A percentile compares a stretch with the other conserved stretches of the same genome.
phyloP scores from a whole-genome alignment of 2,113 vertebrate species.

The Butastur rufipennis region DNA sequence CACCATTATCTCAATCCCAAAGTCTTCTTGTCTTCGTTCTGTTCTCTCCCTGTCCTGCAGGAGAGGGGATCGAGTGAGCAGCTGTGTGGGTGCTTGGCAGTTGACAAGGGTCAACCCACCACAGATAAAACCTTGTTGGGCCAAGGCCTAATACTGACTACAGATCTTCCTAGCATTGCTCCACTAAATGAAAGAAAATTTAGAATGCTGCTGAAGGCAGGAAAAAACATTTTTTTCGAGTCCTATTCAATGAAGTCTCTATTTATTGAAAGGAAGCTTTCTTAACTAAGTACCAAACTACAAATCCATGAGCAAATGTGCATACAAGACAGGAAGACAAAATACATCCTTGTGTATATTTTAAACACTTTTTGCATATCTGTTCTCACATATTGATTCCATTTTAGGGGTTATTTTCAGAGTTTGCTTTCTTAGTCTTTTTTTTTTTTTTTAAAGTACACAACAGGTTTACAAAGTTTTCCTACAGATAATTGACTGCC shows the following conservation, averaged over 20 bases:
- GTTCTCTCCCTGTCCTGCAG: background rate
- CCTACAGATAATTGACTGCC: background rate
- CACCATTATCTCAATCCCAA: background rate
- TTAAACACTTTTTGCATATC: background rate
- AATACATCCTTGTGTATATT: background rate
- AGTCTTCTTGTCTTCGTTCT: background rate
- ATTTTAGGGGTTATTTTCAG: background rate
- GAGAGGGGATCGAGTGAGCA: rapidly evolving
- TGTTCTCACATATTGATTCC: background rate
- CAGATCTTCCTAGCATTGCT: background rate
- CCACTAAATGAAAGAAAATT: background rate
- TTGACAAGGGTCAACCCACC: background rate
- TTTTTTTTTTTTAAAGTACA: background rate
- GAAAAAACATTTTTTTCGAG: background rate
- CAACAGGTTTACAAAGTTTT: background rate
- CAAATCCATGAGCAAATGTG: background rate
- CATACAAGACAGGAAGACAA: background rate
- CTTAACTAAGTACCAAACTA: background rate
- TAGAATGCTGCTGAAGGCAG: background rate
- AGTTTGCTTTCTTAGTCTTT: background rate
- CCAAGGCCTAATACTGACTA: background rate
- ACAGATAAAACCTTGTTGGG: background rate
- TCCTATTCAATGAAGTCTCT: background rate
- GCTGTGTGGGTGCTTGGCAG: background rate
- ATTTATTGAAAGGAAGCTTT: background rate